These are phyloP conservation scores for Dysmachus trigonus DNA, from an alignment of 2,888 invertebrate genomes.

Conservation along the genomic window DNA sequence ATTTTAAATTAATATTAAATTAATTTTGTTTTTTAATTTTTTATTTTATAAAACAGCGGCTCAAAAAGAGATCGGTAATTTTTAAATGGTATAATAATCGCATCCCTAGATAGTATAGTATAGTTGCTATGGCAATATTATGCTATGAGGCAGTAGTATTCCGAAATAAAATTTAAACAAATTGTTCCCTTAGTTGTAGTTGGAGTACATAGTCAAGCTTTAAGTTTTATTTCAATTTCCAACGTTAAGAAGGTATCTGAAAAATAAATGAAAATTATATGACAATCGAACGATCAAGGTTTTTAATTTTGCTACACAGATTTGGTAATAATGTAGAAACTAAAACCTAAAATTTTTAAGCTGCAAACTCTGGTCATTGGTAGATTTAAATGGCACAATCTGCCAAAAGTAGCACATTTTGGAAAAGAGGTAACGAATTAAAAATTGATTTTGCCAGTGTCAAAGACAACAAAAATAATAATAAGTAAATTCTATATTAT, in stretches of 20 bases:
- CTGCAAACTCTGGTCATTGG: no score
- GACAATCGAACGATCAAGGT: neutral
- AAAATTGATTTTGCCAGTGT: no score
- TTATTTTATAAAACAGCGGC: neutral
- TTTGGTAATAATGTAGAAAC: no score
- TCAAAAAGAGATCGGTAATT: conserved; percentile 16
- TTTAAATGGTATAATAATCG: neutral
- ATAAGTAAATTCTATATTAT: no score
- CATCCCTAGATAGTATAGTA: neutral
- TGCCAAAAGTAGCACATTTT: no score
- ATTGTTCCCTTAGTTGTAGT: neutral
- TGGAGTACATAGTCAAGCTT: neutral
- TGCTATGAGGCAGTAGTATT: neutral
- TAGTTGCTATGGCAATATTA: neutral
- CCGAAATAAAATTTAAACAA: neutral
- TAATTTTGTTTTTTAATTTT: neutral
- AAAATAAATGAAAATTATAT: neutral
- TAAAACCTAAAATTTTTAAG: no score
- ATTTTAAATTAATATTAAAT: neutral
- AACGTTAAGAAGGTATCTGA: neutral
- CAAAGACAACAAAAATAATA: no score
- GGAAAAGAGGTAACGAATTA: no score
- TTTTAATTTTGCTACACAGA: neutral
- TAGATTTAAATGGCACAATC: no score
- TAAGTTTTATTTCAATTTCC: neutral